Conservation (phyloP, 2,888 invertebrate genomes). For the Xylota sylvarum region DNA sequence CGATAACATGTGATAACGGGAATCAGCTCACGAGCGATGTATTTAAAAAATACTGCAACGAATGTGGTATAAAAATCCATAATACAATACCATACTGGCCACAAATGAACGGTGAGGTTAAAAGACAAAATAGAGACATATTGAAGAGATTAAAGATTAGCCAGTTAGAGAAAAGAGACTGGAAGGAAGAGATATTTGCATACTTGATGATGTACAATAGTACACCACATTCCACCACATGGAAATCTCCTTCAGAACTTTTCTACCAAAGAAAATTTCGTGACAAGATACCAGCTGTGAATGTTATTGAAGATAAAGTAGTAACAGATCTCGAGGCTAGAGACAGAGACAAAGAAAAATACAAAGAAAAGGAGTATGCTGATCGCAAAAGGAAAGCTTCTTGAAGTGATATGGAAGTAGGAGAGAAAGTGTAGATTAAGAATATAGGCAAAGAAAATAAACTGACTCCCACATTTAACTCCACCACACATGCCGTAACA, state of each 20-base stretch:
- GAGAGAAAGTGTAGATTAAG: constrained; percentile 5
- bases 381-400: constrained; percentile 2
- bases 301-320: no score
- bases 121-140: no score
- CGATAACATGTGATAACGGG: constrained; percentile 2
- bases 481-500: background rate
- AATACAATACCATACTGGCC: background rate
- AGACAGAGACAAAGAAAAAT: no score
- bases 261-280: no score
- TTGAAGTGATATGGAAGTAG: background rate
- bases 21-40: background rate
- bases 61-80: constrained; percentile 2
- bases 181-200: background rate
- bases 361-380: no score
- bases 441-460: background rate
- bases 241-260: no score
- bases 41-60: background rate
- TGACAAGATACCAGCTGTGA: no score
- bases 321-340: no score
- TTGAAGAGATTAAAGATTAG: no score
- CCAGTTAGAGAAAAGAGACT: no score
- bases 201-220: no score
- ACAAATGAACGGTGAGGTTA: constrained; percentile 19
- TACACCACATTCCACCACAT: no score
- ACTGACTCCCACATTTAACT: constrained; percentile 6